Evolutionary conservation across 2,113 vertebrate species (phyloP), one percentile per base, ranked within the genome.

Genomic region (Caranx ignobilis): DNA sequence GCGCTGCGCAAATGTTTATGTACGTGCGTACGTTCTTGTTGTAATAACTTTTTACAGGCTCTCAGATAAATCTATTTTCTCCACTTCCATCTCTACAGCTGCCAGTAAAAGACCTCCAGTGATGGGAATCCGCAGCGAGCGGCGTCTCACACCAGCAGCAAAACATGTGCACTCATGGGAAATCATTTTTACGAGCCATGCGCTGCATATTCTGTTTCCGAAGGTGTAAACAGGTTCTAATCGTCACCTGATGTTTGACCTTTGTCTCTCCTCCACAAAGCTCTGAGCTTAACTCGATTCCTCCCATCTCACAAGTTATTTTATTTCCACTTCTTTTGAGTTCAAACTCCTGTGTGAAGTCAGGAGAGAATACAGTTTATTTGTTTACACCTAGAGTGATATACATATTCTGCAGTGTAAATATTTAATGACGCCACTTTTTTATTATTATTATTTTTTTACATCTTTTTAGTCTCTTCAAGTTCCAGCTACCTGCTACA

Each of bases 1-100:
- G 54, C 18, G 12, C 67, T 64, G 66, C 56, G 52, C 52, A 87
- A 85, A 87, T 88, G 59, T 88, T 82, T 83, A 81, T 41, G 55
- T 69, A 48, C 59, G 47, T 64, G 71, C n/a, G 60, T n/a, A 41
- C 34, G 62, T 81, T 75, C 35, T 56, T 55, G 60, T 77, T 61
- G 26, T 72, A 32, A 16, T 77, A 71, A 70, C 71, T 60, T 86
- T 84, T 79, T 70, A 86, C 57, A 47, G 45, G 54, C 66, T 61
- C 15, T 2, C 12, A 81, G 61, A 82, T 77, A 57, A 88, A 82
- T 82, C 83, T 21, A 54, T 75, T 79, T 75, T 77, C 48, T 62
- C 45, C 41, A 47, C 57, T 64, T 64, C 19, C 43, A 50, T 26
- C 12, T 56, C 71, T 26, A 45, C 82, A 79, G 75, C 75, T 82